These are phyloP conservation scores for Equus przewalskii DNA, from an alignment of 2,113 vertebrate species.

Conservation along the genomic window DNA sequence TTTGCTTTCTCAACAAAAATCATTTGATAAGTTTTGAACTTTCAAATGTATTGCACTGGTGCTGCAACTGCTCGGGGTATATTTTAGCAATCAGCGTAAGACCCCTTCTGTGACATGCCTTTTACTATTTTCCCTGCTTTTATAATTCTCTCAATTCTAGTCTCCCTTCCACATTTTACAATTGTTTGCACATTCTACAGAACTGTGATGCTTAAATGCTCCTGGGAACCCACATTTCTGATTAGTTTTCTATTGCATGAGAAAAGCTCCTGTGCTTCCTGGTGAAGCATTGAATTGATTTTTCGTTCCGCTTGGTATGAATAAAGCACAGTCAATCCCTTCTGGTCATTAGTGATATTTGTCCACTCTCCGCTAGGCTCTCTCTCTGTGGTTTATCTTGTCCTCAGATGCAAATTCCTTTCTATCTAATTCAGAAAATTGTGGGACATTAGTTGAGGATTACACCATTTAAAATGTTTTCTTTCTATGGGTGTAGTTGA, in stretches of 20 bases:
- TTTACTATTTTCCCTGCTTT: constrained; percentile 38
- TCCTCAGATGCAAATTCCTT: constrained; percentile 29
- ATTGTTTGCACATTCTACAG: constrained; percentile 79
- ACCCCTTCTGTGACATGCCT: constrained; percentile 43
- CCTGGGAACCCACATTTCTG: constrained; percentile 78
- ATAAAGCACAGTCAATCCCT: constrained; percentile 52
- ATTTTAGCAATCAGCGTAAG: constrained; percentile 70
- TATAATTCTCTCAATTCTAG: constrained; percentile 64
- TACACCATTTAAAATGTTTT: constrained; percentile 56
- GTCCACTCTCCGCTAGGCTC: not conserved
- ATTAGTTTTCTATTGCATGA: constrained; percentile 71
- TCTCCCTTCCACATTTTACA: constrained; percentile 67
- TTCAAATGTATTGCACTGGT: constrained; percentile 46
- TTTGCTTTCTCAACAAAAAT: constrained; percentile 63
- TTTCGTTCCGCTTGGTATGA: constrained; percentile 74
- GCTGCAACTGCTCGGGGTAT: constrained; percentile 56
- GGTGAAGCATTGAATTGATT: constrained; percentile 76
- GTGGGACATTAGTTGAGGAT: constrained; percentile 30
- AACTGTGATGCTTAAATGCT: constrained; percentile 65
- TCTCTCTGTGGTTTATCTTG: constrained; percentile 37
- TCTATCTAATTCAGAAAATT: constrained; percentile 59
- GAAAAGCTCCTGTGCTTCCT: constrained; percentile 62
- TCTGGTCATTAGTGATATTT: constrained; percentile 67
- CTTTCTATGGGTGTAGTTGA: not conserved
- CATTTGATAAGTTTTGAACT: constrained; percentile 61